Evolutionary conservation across 2,797 vertebrate genomes (phyloP), one percentile per base, ranked within the genome.

Genomic region (Artibeus jamaicensis): DNA sequence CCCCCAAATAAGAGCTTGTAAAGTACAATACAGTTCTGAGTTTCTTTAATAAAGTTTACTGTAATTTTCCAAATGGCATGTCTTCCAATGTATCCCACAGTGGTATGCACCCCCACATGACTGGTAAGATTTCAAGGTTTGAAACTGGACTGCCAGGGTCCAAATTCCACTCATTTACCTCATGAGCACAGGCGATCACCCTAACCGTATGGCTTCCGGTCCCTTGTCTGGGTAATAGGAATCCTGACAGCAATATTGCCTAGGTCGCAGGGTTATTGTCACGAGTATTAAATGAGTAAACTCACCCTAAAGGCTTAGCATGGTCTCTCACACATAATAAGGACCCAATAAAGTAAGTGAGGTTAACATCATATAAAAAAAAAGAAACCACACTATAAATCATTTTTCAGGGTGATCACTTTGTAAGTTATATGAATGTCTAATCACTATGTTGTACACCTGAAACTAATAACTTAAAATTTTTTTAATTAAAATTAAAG

Each of bases 21-120:
- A 78, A 68, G 50, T 70, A 57, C 3, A 77, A 26, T 3, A 4
- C 19, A 34, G 24, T 95, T 95, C 44, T 73, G 42, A 89, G 89
- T 73, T 87, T 88, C 76, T 86, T 77, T 59, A 73, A 65, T 85
- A 94, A 84, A 89, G 44, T 50, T 91, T 73, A 93, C 3, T 26
- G 12, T 29, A 95, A 78, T 65, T 42, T 26, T 70, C 21, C 77
- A 95, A 79, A 88, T 11, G 12, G 50, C 32, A 71, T 29, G 26
- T 88, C 62, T 82, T 65, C 65, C n/a, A 74, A 50, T 1, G 29
- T 46, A 83, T 74, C 83, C 26, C 57, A 71, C 1, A 70, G 18
- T 53, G 55, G 29, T 44, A 55, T 44, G 22, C 3, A 48, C 12
- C 21, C 19, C 16, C 39, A 8, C 5, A 67, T 32, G 22, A 53